Evolutionary conservation across 2,113 vertebrate species (phyloP).

Genomic region (Vulpes ferrilata): DNA sequence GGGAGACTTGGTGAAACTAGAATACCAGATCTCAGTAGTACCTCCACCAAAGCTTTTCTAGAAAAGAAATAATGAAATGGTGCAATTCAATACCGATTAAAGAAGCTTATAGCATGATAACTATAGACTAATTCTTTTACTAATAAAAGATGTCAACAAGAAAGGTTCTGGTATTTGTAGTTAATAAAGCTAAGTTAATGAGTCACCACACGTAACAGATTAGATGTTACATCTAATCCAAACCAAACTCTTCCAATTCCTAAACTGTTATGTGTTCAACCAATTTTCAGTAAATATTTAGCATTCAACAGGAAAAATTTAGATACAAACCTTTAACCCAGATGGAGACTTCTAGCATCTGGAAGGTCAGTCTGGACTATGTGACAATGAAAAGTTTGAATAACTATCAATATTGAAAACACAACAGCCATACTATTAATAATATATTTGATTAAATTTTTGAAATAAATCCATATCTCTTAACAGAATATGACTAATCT

Average conservation of each 20-base stretch:
- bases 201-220: conserved; percentile 93
- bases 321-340: conserved; percentile 87
- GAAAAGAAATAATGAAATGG: conserved; percentile 97
- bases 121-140: conserved; percentile 91
- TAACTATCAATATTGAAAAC: conserved; percentile 25
- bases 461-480: conserved; percentile 71
- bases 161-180: conserved; percentile 88
- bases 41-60: conserved; percentile 93
- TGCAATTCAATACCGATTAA: conserved; percentile 92
- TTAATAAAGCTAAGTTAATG: conserved; percentile 91
- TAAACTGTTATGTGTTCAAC: conserved; percentile 91
- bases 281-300: conserved; percentile 92
- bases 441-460: conserved; percentile 58
- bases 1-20: conserved; percentile 91
- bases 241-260: conserved; percentile 90
- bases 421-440: background rate
- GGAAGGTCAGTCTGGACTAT: conserved; percentile 88
- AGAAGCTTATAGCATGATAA: conserved; percentile 94
- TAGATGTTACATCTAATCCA: conserved; percentile 91
- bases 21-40: conserved; percentile 93
- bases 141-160: conserved; percentile 92
- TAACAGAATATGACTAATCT: conserved; percentile 81
- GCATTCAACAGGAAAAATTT: conserved; percentile 88
- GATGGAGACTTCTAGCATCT: conserved; percentile 88
- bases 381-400: conserved; percentile 89